Evolutionary conservation across 2,113 vertebrate species (phyloP), one percentile per base, ranked within the genome.

Genomic region (Thymallus thymallus): DNA sequence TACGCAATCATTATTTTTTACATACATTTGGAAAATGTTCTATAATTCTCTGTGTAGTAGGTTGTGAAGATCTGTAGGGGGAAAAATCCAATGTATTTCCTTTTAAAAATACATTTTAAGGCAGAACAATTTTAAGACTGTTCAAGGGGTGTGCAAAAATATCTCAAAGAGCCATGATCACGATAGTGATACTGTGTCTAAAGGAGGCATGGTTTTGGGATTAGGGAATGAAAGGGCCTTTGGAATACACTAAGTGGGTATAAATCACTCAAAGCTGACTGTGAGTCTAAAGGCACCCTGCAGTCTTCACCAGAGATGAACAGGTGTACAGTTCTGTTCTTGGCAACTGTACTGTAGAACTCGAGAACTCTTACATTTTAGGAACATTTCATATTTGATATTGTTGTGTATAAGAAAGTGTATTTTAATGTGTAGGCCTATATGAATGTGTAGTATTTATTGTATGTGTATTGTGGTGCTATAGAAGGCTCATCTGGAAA

Each of bases 171-270:
- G 56, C 46, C 35, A 69, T 60, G 82, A 65, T 58, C 70, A 71
- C 80, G 76, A 74, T 74, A 79, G 73, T 80, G 73, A 85, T 79
- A 82, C 9, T 80, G 84, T 83, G 74, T 88, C 84, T 83, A 80
- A 87, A 82, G 79, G 30, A 29, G 41, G 4, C 20, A 55, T 41
- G 63, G 81, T 63, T 68, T 60, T 22, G 56, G 81, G 87, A 84
- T 91, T 90, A 83, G 76, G 68, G 83, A 82, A 84, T 80, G 77
- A 86, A 73, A 79, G 84, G 75, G 35, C 35, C 35, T 41, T 41
- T 41, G 35, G 79, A 85, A 85, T 85, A 77, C 79, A 85, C 82
- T 81, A 88, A 86, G 78, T 65, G 68, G 75, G 80, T 82, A 76
- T 73, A 80, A 41, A 86, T 88, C 81, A 80, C 82, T 82, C 62